phyloP scores from a whole-genome alignment of 53 echinoderm and acorn worm genomes.

The Pentamera pediparva region DNA sequence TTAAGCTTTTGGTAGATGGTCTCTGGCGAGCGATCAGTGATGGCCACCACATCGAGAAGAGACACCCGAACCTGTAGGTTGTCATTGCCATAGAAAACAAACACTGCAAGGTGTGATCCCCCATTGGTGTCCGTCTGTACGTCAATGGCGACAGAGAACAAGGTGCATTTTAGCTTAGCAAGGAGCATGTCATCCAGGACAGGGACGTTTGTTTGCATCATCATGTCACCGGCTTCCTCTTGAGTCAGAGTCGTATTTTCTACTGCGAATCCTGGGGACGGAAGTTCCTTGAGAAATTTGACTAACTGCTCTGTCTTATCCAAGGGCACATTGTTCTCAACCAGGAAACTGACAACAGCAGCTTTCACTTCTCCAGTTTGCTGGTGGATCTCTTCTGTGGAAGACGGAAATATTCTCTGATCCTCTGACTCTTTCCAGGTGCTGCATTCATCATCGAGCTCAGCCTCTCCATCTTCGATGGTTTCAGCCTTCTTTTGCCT shows the following conservation, averaged over 20 bases:
- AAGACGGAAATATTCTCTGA: background rate
- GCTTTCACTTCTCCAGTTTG: background rate
- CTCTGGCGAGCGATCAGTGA: background rate
- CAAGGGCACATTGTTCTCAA: conserved; percentile 3
- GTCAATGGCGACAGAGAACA: conserved; percentile 7
- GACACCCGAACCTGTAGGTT: background rate
- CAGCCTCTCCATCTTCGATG: no score
- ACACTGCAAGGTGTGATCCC: background rate
- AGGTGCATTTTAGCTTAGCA: background rate
- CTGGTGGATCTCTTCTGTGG: background rate
- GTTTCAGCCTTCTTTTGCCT: no score
- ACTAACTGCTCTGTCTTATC: background rate
- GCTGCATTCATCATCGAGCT: no score
- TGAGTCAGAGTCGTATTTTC: background rate
- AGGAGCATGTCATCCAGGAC: background rate
- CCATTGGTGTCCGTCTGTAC: background rate
- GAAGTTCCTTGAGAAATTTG: background rate
- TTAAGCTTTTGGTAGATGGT: background rate
- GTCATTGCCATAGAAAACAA: background rate
- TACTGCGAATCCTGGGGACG: background rate
- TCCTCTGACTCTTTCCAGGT: background rate
- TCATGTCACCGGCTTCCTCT: background rate
- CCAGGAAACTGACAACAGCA: background rate
- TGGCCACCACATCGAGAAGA: background rate
- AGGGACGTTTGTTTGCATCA: background rate